A percentile compares a stretch with the other conserved stretches of the same genome.
Evolutionary conservation across 92 coral and sea anemone species (phyloP).

Genomic region (Phenganax stokvisi): DNA sequence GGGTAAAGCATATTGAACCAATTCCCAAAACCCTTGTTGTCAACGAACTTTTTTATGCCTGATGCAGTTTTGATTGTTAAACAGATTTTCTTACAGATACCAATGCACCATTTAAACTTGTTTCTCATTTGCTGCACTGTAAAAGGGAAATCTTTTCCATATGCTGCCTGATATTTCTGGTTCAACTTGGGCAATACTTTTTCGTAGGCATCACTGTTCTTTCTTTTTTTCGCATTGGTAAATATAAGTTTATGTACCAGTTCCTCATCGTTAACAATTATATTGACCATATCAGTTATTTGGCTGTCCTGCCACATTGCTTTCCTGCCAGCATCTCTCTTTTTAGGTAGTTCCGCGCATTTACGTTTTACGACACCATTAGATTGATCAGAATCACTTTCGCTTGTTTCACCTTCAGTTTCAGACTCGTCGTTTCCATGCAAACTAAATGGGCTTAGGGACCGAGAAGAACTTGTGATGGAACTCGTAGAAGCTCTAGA

Average conservation of each 20-base stretch:
- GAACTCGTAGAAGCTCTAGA: constrained; percentile 12
- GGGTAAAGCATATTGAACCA: constrained; percentile 50
- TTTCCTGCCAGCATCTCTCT: constrained; percentile 45
- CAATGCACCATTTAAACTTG: constrained; percentile 49
- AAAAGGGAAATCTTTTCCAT: constrained; percentile 50
- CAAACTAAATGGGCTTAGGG: constrained; percentile 27
- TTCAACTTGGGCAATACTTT: constrained; percentile 34
- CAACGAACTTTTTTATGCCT: constrained; percentile 45
- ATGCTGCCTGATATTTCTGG: constrained; percentile 35
- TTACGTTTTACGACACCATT: background rate
- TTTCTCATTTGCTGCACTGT: constrained; percentile 46
- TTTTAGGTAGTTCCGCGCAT: background rate
- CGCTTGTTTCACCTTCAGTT: constrained; percentile 26
- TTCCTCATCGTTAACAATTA: constrained; percentile 46
- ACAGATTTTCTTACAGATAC: constrained; percentile 44
- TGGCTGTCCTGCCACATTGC: constrained; percentile 49
- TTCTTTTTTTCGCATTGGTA: constrained; percentile 55
- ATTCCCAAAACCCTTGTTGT: constrained; percentile 50
- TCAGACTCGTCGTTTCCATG: constrained; percentile 34
- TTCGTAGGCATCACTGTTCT: constrained; percentile 51
- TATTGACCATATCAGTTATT: constrained; percentile 46
- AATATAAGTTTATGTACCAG: constrained; percentile 44
- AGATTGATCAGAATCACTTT: background rate
- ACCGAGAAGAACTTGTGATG: constrained; percentile 2
- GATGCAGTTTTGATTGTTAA: constrained; percentile 53